A percentile compares a stretch with the other conserved stretches of the same genome.
phyloP scores from a whole-genome alignment of 2,113 vertebrate species.

The Pelusios castaneus region DNA sequence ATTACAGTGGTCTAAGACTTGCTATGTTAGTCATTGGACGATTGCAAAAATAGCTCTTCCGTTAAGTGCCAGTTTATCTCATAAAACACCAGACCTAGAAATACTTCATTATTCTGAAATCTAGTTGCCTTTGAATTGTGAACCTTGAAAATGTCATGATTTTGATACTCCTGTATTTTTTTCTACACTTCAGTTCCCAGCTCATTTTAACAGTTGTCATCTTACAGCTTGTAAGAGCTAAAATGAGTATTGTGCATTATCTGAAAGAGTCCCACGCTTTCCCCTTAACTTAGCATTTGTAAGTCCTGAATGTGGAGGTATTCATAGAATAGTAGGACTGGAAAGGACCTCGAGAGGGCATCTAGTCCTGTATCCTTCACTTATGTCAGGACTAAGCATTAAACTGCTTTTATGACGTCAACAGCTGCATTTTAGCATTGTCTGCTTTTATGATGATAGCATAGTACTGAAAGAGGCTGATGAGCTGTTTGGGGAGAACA shows the following conservation, averaged over 20 bases:
- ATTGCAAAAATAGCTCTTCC: neutral
- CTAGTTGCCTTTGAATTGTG: neutral
- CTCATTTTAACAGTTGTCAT: neutral
- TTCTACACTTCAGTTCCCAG: neutral
- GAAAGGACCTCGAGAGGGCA: too few relatives aligned
- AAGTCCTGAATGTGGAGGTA: neutral
- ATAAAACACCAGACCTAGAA: neutral
- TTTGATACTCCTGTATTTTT: neutral
- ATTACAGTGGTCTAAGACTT: neutral
- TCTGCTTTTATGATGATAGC: neutral
- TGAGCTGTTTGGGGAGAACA: neutral
- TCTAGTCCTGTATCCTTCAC: too few relatives aligned
- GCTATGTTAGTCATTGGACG: neutral
- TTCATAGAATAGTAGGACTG: too few relatives aligned
- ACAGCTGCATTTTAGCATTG: too few relatives aligned
- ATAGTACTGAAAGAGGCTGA: neutral
- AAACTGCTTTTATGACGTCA: too few relatives aligned
- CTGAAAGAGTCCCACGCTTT: neutral
- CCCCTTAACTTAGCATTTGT: neutral
- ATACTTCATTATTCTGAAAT: neutral
- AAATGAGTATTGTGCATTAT: neutral
- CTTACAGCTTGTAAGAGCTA: neutral
- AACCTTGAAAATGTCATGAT: neutral
- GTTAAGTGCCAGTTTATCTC: neutral
- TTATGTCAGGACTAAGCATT: too few relatives aligned